Evolutionary conservation across 2,113 vertebrate genomes (phyloP).

Genomic region (Saguinus imperator): DNA sequence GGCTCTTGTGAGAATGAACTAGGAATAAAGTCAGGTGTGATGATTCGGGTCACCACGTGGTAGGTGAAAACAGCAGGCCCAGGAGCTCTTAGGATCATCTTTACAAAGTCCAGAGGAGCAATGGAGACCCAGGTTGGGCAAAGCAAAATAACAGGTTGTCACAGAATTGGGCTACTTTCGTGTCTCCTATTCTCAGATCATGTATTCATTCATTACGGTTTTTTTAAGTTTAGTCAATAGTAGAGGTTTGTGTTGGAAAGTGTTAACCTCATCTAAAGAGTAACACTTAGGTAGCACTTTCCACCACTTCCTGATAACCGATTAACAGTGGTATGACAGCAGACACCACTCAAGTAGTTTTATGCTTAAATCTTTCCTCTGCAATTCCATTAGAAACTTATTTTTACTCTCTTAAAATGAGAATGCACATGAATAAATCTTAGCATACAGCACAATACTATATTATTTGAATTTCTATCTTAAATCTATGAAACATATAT

Average conservation of each 20-base stretch:
- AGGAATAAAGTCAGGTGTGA: neutral
- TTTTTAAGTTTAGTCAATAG: neutral
- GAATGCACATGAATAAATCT: neutral
- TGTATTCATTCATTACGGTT: neutral
- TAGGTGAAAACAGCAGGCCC: neutral
- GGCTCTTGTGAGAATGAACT: neutral
- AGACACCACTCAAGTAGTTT: neutral
- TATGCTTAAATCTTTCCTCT: neutral
- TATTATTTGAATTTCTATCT: neutral
- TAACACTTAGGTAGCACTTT: neutral
- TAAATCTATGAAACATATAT: neutral
- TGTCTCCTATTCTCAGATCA: neutral
- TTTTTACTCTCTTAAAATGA: neutral
- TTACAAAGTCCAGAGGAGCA: neutral
- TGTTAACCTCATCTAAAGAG: neutral
- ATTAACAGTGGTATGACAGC: neutral
- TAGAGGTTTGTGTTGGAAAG: neutral
- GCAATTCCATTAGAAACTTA: neutral
- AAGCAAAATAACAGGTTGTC: neutral
- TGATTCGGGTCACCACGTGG: too few relatives aligned
- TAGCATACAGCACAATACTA: neutral
- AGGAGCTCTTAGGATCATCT: neutral
- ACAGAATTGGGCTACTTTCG: neutral
- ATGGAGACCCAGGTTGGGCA: neutral
- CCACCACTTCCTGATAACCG: neutral